Conservation (phyloP, 2,797 vertebrate genomes). For the Peromyscus eremicus region DNA sequence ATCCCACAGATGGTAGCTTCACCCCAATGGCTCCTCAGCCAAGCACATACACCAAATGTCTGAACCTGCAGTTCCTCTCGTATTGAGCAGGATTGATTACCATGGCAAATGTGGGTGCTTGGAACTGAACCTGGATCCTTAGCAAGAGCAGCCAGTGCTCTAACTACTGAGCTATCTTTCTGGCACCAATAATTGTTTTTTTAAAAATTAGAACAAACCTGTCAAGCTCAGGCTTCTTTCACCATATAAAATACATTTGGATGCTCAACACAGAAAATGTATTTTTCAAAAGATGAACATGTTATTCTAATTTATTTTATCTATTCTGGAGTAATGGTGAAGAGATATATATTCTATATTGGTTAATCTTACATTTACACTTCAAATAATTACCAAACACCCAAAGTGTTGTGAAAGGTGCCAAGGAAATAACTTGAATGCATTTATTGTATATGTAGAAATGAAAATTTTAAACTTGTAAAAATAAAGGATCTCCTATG, state of each 20-base stretch:
- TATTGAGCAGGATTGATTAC: no score
- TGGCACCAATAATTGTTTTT: not conserved
- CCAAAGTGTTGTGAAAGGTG: not conserved
- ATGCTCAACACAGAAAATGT: not conserved
- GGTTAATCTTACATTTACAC: not conserved
- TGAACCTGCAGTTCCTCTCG: no score
- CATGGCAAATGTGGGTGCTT: not conserved
- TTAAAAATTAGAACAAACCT: not conserved
- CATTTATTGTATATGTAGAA: not conserved
- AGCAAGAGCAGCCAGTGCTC: no score
- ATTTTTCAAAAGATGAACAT: constrained; percentile 26
- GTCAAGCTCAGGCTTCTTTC: not conserved
- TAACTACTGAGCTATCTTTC: no score
- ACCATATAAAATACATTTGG: not conserved
- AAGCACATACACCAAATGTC: no score
- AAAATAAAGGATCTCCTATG: not conserved
- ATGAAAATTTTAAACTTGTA: constrained; percentile 24
- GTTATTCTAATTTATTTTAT: not conserved
- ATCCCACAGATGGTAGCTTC: no score
- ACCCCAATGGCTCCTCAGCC: no score
- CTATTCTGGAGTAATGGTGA: not conserved
- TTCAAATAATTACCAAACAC: constrained; percentile 22
- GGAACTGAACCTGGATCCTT: no score
- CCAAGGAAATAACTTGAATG: constrained; percentile 2
- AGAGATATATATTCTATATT: constrained; percentile 12